These are phyloP conservation scores for Columba janthina DNA, from an alignment of 2,113 vertebrate species.

Conservation along the genomic window DNA sequence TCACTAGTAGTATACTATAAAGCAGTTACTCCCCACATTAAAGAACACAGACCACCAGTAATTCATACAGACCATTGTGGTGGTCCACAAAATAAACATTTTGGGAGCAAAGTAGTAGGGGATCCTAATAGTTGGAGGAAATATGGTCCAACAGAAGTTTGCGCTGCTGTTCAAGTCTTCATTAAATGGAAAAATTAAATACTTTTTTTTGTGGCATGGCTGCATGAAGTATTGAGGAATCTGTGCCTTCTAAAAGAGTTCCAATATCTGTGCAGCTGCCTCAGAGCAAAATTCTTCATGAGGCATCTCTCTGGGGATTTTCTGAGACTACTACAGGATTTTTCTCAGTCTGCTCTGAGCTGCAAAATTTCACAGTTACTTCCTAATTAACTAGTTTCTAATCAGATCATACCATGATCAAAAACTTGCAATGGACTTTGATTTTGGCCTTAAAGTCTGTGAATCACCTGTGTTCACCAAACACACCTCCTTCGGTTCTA, in stretches of 20 bases:
- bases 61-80: slow-evolving; percentile 25
- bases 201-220: not conserved
- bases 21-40: not conserved
- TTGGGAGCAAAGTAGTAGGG: not conserved
- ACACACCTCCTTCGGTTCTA: not conserved
- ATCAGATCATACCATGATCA: rapidly evolving
- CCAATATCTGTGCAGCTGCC: not conserved
- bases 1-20: not conserved
- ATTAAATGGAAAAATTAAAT: not conserved
- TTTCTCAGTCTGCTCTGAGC: not conserved
- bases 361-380: not conserved
- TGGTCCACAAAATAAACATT: slow-evolving; percentile 54
- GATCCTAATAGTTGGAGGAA: not conserved
- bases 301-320: not conserved
- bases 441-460: not conserved
- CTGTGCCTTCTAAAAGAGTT: not conserved
- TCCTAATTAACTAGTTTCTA: not conserved
- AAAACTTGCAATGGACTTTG: not conserved
- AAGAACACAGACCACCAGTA: slow-evolving; percentile 8
- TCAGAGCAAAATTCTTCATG: not conserved
- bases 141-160: not conserved
- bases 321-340: rapidly evolving
- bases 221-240: not conserved
- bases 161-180: not conserved
- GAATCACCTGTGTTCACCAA: not conserved